Evolutionary conservation across 1,140 invertebrate genomes (phyloP).

Genomic region (Cataglyphis hispanica): DNA sequence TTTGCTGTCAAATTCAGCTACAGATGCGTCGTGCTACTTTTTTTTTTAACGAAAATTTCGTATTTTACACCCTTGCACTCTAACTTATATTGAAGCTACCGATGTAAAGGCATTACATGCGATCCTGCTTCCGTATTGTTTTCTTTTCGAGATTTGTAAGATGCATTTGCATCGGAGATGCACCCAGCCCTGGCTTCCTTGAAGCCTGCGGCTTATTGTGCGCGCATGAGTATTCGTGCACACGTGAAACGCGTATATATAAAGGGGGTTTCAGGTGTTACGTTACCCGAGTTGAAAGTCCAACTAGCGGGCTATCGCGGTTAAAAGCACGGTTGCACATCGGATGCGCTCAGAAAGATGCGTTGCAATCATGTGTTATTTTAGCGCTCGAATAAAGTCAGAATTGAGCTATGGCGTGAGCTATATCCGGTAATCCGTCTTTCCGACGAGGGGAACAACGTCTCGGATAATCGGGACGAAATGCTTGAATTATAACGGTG

Average conservation of each 20-base stretch:
- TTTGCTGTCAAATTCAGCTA: background rate
- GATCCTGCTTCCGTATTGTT: background rate
- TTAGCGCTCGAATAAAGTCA: slow-evolving; percentile 15
- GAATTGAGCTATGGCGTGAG: background rate
- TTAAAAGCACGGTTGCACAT: slow-evolving; percentile 52
- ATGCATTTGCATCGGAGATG: slow-evolving; percentile 31
- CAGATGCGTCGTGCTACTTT: background rate
- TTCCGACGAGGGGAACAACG: background rate
- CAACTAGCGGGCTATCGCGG: slow-evolving; percentile 58
- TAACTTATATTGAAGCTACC: background rate
- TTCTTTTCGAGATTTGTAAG: slow-evolving; percentile 3
- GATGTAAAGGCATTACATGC: background rate
- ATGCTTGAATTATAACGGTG: background rate
- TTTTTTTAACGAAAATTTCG: background rate
- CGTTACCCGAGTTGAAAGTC: slow-evolving; percentile 58
- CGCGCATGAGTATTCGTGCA: slow-evolving; percentile 15
- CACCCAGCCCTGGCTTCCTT: slow-evolving; percentile 38
- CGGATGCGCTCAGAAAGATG: slow-evolving; percentile 2
- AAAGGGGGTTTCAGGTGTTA: slow-evolving; percentile 67
- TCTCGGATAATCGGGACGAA: background rate
- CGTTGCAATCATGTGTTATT: slow-evolving; percentile 6
- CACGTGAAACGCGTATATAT: slow-evolving; percentile 22
- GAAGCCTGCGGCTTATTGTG: slow-evolving; percentile 20
- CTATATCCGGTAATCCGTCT: background rate
- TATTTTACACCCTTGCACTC: background rate